Evolutionary conservation across 2,113 vertebrate species (phyloP).

Genomic region (Eulemur macaco): DNA sequence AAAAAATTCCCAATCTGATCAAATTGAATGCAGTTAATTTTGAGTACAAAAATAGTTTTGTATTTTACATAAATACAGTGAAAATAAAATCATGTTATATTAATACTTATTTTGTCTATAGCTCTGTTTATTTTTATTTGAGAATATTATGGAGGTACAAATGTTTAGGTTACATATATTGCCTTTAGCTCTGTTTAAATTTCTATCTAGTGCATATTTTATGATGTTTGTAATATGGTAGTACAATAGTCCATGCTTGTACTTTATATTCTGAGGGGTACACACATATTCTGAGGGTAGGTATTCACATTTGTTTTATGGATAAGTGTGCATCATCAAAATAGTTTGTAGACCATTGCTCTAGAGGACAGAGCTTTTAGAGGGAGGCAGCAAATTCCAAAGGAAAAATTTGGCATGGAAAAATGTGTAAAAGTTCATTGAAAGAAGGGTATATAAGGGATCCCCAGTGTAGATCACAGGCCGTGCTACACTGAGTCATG

Average conservation of each 20-base stretch:
- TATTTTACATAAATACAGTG: conserved; percentile 1
- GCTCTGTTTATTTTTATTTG: neutral
- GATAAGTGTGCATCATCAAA: neutral
- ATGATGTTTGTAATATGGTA: neutral
- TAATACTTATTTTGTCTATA: neutral
- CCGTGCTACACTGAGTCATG: neutral
- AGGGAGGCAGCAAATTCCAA: neutral
- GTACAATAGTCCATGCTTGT: neutral
- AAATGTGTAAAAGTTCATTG: neutral
- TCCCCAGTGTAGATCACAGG: neutral
- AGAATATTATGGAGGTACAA: too few relatives aligned
- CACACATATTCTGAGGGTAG: neutral
- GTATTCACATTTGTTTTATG: neutral
- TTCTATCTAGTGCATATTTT: neutral
- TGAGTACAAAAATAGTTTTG: neutral
- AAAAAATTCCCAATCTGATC: neutral
- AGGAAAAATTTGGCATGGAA: neutral
- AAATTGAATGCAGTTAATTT: neutral
- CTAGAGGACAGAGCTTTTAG: neutral
- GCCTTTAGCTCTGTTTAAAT: neutral
- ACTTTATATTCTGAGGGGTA: neutral
- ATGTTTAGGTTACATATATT: too few relatives aligned
- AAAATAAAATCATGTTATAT: neutral
- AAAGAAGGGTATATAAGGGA: neutral
- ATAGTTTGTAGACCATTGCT: neutral